phyloP scores from a whole-genome alignment of 2,113 vertebrate genomes.

The Harpagus bidentatus region DNA sequence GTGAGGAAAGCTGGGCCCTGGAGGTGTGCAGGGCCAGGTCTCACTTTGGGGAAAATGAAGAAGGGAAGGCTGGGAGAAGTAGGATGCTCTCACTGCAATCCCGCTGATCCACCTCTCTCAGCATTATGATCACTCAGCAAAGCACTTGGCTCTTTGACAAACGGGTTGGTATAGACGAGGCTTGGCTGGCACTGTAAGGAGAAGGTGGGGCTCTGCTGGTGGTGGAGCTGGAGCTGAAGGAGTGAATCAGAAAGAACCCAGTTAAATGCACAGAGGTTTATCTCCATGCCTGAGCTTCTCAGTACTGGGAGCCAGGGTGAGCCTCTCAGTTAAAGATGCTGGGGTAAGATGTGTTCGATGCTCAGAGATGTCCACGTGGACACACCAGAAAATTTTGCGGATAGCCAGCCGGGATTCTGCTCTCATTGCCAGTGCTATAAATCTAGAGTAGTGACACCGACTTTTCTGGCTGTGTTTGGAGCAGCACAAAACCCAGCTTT shows the following conservation, averaged over 20 bases:
- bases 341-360: neutral
- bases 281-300: neutral
- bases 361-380: neutral
- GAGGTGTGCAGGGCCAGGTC: neutral
- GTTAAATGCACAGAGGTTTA: neutral
- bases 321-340: neutral
- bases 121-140: neutral
- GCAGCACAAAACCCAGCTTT: neutral
- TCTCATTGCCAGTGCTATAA: neutral
- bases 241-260: neutral
- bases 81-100: neutral
- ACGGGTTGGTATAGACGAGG: fast-evolving
- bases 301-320: neutral
- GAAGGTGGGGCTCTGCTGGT: neutral
- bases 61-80: neutral
- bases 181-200: neutral
- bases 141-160: neutral
- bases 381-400: neutral
- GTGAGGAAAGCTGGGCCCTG: neutral
- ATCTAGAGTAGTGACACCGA: neutral
- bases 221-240: neutral
- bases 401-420: neutral
- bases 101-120: fast-evolving
- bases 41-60: neutral
- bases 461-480: neutral